Base-by-base conservation (phyloP, 1,140 invertebrate species). In the Bombus pyrosoma region DNA sequence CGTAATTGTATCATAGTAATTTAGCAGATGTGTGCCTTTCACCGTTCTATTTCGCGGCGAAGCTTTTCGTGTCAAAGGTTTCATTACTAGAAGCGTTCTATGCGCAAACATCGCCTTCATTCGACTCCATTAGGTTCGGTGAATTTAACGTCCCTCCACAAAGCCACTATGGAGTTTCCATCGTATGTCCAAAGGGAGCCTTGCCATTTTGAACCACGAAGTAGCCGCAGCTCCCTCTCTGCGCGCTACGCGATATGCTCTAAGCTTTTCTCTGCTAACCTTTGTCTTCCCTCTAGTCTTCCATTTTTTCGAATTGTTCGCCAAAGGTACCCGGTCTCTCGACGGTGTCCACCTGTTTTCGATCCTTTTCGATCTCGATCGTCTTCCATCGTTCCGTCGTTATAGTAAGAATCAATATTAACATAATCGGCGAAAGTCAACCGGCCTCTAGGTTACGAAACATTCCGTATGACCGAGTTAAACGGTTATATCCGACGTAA, bases 61-160 rank as follows among this genome's bases (percentile, higher is more conserved):
- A 59, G 66, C 22, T 53, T n/a, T 43, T 71, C 64, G 4, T 12
- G 76, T 81, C 84, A 74, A 85, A 85, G 79, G 71, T 75, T 85
- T 81, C 84, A 59, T 81, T 81, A 75, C 59, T 37, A 34, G 43
- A 10, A 72, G 68, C 69, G 69, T 77, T 62, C n/a, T 69, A 32
- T 37, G 43, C 39, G 71, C 47, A 86, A 62, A 74, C 57, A 64
- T 37, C 18, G 43, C 22, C 80, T 86, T 73, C 43, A n/a, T 86
- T 86, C 66, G 77, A 78, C 85, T 89, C 81, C 87, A 89, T 89
- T 89, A 89, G 53, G 72, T 62, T 81, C 85, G 53, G 22, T 37
- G 81, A 86, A 89, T 89, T 86, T 87, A 81, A 83, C 77, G 43
- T 72, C 41, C 62, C 37, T 66, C 71, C 57, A 74, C 80, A 77